Base-by-base conservation (phyloP, 2,888 invertebrate genomes). In the Tanypteryx hageni region DNA sequence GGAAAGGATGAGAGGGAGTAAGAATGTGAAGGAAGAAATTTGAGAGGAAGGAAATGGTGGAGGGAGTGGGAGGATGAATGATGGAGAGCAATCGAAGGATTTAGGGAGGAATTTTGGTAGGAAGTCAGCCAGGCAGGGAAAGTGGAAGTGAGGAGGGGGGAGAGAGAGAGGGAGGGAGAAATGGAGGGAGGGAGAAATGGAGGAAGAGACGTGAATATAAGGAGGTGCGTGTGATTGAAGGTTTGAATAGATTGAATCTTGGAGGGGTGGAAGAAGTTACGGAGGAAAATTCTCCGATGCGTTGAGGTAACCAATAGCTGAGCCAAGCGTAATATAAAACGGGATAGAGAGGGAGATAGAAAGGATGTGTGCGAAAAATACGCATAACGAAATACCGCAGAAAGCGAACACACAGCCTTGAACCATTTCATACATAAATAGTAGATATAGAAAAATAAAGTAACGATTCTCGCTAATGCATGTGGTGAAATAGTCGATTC, bases 201-300 rank as follows among this genome's bases (percentile, higher is more conserved):
- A 44, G 44, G 44, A 44, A 44, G 44, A 44, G 44, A 44, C 44
- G 10, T 68, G 68, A 18, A 22, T n/a, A 68, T 68, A 0, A 13
- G 22, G 76, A 76, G 76, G 27, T 76, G 76, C 76, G 18, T 76
- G 76, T 76, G 76, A 76, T 76, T 76, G 76, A 76, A 76, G 11
- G 76, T 4, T 76, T 22, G 27, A 76, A 76, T n/a, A 76, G 76
- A 76, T 76, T 76, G 76, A 76, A 76, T 76, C 76, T 22, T 22
- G 76, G 27, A 27, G 13, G 22, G 44, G 22, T 76, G 22, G 22
- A 27, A 27, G 76, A 18, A 64, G 11, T n/a, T 8, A n/a, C 64
- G 64, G n/a, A 64, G 68, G 13, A 2, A 22, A 27, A 44, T 44
- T 27, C 27, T 9, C 13, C 27, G 76, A 76, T 27, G 76, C 68